A percentile compares a stretch with the other conserved stretches of the same genome.
Conservation (phyloP, 2,113 vertebrate genomes). For the Rousettus leschenaultii region DNA sequence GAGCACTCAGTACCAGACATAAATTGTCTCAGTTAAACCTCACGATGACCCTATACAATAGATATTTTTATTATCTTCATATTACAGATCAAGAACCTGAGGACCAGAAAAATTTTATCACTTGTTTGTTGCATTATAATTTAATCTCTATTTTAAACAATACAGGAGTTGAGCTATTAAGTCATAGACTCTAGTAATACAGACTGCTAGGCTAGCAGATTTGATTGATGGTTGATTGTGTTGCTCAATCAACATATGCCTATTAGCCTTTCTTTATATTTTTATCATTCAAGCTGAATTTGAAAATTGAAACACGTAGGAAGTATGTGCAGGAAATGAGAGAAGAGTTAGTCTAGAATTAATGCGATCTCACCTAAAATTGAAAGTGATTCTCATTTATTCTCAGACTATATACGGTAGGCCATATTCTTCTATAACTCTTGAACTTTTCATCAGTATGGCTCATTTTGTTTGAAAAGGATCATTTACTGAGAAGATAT, state of each 20-base stretch:
- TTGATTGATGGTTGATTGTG: not conserved
- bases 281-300: not conserved
- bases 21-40: not conserved
- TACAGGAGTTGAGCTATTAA: not conserved
- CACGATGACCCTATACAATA: not conserved
- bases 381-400: not conserved
- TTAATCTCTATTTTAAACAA: not conserved
- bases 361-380: not conserved
- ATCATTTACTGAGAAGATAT: not conserved
- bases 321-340: not conserved
- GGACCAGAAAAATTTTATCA: not conserved
- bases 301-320: not conserved
- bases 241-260: not conserved
- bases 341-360: not conserved
- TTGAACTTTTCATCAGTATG: not conserved
- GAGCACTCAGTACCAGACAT: not conserved
- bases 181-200: not conserved
- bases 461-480: not conserved
- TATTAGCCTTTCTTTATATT: not conserved
- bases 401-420: not conserved
- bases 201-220: not conserved
- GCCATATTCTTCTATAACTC: not conserved
- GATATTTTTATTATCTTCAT: not conserved
- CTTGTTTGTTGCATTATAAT: not conserved
- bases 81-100: constrained; percentile 13